These are phyloP conservation scores for Elgaria multicarinata DNA, from an alignment of 2,113 vertebrate genomes.

Conservation along the genomic window DNA sequence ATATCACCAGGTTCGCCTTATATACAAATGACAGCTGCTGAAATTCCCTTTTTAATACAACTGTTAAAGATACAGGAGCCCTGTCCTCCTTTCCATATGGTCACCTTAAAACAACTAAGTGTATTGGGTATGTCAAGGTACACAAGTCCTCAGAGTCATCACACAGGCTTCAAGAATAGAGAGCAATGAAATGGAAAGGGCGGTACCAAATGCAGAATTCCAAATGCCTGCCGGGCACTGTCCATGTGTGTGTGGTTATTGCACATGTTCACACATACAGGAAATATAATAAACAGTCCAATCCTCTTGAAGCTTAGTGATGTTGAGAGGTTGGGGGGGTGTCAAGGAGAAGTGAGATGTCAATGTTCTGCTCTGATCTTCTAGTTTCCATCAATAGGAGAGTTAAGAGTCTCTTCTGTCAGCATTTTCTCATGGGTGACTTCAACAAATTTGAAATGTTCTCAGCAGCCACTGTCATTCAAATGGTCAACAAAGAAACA, in stretches of 20 bases:
- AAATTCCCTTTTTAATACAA: too few relatives aligned
- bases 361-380: neutral
- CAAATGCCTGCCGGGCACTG: neutral
- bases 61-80: too few relatives aligned
- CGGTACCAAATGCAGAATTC: neutral
- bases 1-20: too few relatives aligned
- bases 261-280: too few relatives aligned
- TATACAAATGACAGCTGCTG: too few relatives aligned
- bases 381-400: neutral
- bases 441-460: neutral
- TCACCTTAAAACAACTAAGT: neutral
- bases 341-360: slow-evolving; percentile 23
- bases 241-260: neutral
- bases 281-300: neutral
- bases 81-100: too few relatives aligned
- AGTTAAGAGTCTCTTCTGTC: neutral
- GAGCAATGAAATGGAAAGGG: fast-evolving
- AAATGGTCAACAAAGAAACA: neutral
- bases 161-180: neutral
- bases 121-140: neutral
- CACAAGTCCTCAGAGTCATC: fast-evolving
- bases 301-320: slow-evolving; percentile 27
- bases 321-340: slow-evolving; percentile 54
- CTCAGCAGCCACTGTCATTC: neutral
- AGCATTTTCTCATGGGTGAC: neutral